Conservation (phyloP, 1,140 invertebrate species). For the Sycophila sp. region DNA sequence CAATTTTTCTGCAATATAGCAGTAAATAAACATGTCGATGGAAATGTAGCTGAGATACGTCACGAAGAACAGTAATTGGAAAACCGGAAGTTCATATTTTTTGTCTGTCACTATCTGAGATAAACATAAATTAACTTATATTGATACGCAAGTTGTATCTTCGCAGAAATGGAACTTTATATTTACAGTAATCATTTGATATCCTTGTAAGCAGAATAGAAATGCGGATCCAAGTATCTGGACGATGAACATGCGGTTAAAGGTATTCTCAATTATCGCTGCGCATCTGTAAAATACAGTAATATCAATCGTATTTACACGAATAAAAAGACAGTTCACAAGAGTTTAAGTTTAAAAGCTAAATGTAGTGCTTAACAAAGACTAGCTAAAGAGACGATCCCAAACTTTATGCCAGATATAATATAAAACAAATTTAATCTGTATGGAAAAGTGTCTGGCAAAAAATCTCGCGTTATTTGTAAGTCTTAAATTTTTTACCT, state of each 20-base stretch:
- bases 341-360: too few species aligned
- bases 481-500: too few species aligned
- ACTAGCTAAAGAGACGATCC: too few species aligned
- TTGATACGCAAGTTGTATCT: not conserved
- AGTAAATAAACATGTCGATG: slow-evolving; percentile 37
- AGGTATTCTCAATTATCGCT: slow-evolving; percentile 54
- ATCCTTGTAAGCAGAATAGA: slow-evolving; percentile 44
- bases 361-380: too few species aligned
- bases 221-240: slow-evolving; percentile 34
- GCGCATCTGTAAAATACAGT: slow-evolving; percentile 48
- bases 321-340: too few species aligned
- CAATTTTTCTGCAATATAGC: slow-evolving; percentile 39
- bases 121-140: too few species aligned
- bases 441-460: too few species aligned
- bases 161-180: not conserved
- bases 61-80: not conserved
- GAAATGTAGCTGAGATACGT: slow-evolving; percentile 22
- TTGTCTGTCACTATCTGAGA: not conserved
- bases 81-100: not conserved
- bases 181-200: slow-evolving; percentile 31
- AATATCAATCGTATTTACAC: too few species aligned
- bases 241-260: slow-evolving; percentile 38
- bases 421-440: too few species aligned
- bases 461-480: too few species aligned
- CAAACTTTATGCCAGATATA: too few species aligned